A percentile compares a stretch with the other conserved stretches of the same genome.
Evolutionary conservation across 2,797 vertebrate genomes (phyloP).

Genomic region (Tarsius wallacei): DNA sequence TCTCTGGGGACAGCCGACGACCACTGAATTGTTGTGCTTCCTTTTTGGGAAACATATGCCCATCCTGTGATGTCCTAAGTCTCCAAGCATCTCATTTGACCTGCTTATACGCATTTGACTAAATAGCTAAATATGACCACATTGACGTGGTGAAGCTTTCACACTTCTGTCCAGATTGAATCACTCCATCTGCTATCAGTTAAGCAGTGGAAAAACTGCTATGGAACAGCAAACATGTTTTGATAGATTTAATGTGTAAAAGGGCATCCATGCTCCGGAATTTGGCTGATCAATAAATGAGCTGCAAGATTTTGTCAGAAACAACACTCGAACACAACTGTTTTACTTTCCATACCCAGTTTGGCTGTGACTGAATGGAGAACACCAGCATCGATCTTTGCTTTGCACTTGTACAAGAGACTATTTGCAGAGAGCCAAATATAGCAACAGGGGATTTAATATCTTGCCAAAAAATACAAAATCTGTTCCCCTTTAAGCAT

Average conservation of each 20-base stretch:
- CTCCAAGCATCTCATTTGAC: constrained; percentile 84
- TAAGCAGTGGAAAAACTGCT: constrained; percentile 83
- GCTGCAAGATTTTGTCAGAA: constrained; percentile 81
- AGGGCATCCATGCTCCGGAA: constrained; percentile 80
- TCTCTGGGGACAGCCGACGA: constrained; percentile 88
- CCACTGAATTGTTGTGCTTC: constrained; percentile 89
- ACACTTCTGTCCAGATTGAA: constrained; percentile 76
- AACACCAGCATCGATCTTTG: constrained; percentile 87
- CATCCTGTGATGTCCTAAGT: constrained; percentile 85
- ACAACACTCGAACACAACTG: constrained; percentile 73
- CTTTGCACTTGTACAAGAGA: constrained; percentile 83
- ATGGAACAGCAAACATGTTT: constrained; percentile 82
- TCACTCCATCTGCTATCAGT: constrained; percentile 89
- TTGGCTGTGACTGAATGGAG: constrained; percentile 87
- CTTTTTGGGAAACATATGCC: constrained; percentile 81
- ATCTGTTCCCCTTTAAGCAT: constrained; percentile 89
- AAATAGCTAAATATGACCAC: constrained; percentile 39
- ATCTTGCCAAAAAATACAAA: constrained; percentile 90
- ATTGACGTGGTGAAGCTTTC: constrained; percentile 72
- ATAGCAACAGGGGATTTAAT: constrained; percentile 89
- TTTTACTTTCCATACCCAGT: constrained; percentile 88
- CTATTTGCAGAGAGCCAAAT: constrained; percentile 87
- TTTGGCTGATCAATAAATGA: constrained; percentile 73
- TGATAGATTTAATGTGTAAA: constrained; percentile 79
- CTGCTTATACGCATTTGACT: constrained; percentile 84